Evolutionary conservation across 2,888 invertebrate genomes (phyloP), one percentile per base, ranked within the genome.

Genomic region (Abrostola tripartita): DNA sequence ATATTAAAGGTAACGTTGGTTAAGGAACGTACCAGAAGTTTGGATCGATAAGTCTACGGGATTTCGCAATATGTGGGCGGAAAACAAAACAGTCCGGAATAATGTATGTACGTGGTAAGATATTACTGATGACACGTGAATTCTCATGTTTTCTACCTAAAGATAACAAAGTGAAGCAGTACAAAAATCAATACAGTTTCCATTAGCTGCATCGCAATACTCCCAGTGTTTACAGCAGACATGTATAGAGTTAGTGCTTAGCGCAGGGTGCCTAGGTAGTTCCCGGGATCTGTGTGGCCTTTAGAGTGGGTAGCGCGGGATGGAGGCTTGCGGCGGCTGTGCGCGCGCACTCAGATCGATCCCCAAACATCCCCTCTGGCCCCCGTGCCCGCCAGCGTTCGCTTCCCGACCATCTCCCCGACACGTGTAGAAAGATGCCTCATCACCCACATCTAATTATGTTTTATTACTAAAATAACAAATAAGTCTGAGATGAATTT

Each of bases 291-390:
- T 81, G 79, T 74, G 82, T 81, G 79, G 80, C 80, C 79, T 84
- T 87, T 86, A 82, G 84, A 85, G 79, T 82, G 78, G 81, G 81
- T 80, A 70, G 75, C 74, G 64, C 55, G 65, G 69, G 82, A 76
- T 72, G 79, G 72, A 70, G 76, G 58, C 65, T 69, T 61, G 68
- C 61, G 64, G 68, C 75, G 74, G 69, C 77, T 68, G 80, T 90
- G 92, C 92, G 89, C 92, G 93, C 92, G 90, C 89, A 82, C 65
- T 72, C 77, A 76, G 87, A 93, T 94, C 93, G 93, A 93, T 93
- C 91, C 81, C 75, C 65, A 78, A 79, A 83, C 78, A 78, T 71
- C 69, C 81, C 77, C 79, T 75, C 84, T 68, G 41, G 71, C 74
- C 74, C 68, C 79, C 79, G 69, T 79, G 73, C 61, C 73, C 61